phyloP scores from a whole-genome alignment of 2,797 vertebrate species.

The Macropus fuliginosus region DNA sequence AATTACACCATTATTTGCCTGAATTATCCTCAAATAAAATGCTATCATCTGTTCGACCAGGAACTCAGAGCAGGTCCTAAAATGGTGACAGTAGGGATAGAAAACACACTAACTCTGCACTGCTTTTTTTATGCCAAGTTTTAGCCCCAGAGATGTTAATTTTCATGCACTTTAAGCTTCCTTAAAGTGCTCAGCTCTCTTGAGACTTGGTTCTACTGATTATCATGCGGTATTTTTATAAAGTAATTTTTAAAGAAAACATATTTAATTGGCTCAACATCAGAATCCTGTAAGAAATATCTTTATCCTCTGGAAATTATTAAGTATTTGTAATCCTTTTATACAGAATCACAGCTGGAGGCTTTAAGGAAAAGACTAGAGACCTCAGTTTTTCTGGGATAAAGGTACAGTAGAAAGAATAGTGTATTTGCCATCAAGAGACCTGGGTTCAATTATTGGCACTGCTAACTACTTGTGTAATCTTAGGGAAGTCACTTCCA shows the following conservation, averaged over 20 bases:
- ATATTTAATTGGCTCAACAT: conserved; percentile 52
- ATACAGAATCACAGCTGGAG: not conserved
- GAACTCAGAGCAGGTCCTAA: not conserved
- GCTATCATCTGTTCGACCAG: not conserved
- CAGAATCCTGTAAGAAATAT: conserved; percentile 30
- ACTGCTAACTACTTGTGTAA: not conserved
- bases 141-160: conserved; percentile 35
- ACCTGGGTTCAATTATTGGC: not conserved
- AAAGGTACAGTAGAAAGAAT: not conserved
- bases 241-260: conserved; percentile 63
- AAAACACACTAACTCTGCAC: conserved; percentile 39
- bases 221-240: not conserved
- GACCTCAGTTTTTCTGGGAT: not conserved
- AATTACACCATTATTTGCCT: not conserved
- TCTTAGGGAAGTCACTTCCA: not conserved
- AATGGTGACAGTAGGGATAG: not conserved
- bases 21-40: conserved; percentile 42
- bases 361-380: not conserved
- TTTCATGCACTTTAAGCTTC: conserved; percentile 55
- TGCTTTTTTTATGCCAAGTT: conserved; percentile 36
- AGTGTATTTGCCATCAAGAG: not conserved
- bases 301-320: conserved; percentile 15
- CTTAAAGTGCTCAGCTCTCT: conserved; percentile 58
- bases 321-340: not conserved
- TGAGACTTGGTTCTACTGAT: conserved; percentile 58